Percentiles rank a stretch among this genome's conserved stretches.
Evolutionary conservation across 2,888 invertebrate species (phyloP).

Genomic region (Cephus rjabovi): DNA sequence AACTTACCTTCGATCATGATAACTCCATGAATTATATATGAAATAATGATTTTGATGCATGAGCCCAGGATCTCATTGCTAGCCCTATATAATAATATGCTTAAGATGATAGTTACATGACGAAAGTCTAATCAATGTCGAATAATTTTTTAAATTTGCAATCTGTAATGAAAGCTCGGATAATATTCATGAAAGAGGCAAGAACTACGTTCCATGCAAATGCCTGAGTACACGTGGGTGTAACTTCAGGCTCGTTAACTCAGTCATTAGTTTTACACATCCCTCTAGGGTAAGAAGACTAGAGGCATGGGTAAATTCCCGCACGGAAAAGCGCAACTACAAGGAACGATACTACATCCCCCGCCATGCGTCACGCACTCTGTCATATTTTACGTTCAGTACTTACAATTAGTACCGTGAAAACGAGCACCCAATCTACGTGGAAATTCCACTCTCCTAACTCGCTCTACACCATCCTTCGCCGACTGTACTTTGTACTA

Average conservation of each 20-base stretch:
- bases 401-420: background rate
- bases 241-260: slow-evolving; percentile 37
- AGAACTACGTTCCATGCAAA: background rate
- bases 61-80: background rate
- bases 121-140: background rate
- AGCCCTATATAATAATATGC: background rate
- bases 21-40: background rate
- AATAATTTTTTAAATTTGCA: background rate
- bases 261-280: slow-evolving; percentile 37
- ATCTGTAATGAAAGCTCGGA: background rate
- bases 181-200: background rate
- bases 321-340: background rate
- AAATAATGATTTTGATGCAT: background rate
- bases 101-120: background rate
- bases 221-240: slow-evolving; percentile 6
- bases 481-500: background rate
- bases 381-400: slow-evolving; percentile 17
- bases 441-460: background rate
- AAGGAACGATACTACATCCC: background rate
- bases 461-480: background rate
- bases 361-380: background rate
- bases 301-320: background rate
- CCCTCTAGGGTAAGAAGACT: slow-evolving; percentile 8
- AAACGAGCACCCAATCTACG: background rate
- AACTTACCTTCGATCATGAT: background rate